A percentile compares a stretch with the other conserved stretches of the same genome.
phyloP scores from a whole-genome alignment of 2,888 invertebrate species.

The Pterostichus niger region DNA sequence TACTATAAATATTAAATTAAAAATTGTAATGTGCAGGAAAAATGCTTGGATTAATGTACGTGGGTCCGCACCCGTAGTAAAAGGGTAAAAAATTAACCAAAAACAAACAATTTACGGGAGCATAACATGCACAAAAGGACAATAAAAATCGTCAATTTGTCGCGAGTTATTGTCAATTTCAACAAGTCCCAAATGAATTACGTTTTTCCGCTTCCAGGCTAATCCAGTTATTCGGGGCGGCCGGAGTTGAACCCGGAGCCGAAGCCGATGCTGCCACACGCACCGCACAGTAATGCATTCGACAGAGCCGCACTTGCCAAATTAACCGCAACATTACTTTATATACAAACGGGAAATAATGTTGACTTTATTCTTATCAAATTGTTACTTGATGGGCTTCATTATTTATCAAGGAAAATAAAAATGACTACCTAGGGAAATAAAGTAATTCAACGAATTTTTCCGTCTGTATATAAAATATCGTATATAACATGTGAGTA shows the following conservation, averaged over 20 bases:
- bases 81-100: slow-evolving; percentile 41
- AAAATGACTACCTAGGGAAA: too few relatives aligned
- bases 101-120: slow-evolving; percentile 56
- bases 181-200: slow-evolving; percentile 67
- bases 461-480: too few relatives aligned
- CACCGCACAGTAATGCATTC: neutral
- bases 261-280: slow-evolving; percentile 10
- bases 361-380: too few relatives aligned
- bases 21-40: slow-evolving; percentile 27
- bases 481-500: too few relatives aligned
- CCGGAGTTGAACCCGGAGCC: slow-evolving; percentile 23
- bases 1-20: slow-evolving; percentile 50
- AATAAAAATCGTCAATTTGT: slow-evolving; percentile 66
- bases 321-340: too few relatives aligned
- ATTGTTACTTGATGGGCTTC: too few relatives aligned
- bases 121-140: slow-evolving; percentile 63
- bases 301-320: neutral
- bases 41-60: slow-evolving; percentile 25
- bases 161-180: slow-evolving; percentile 66
- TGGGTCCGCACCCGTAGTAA: neutral
- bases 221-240: slow-evolving; percentile 63
- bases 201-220: slow-evolving; percentile 61
- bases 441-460: too few relatives aligned
- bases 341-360: too few relatives aligned
- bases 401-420: too few relatives aligned